Conservation (phyloP, 1,140 invertebrate species). For the Hyphantria cunea region DNA sequence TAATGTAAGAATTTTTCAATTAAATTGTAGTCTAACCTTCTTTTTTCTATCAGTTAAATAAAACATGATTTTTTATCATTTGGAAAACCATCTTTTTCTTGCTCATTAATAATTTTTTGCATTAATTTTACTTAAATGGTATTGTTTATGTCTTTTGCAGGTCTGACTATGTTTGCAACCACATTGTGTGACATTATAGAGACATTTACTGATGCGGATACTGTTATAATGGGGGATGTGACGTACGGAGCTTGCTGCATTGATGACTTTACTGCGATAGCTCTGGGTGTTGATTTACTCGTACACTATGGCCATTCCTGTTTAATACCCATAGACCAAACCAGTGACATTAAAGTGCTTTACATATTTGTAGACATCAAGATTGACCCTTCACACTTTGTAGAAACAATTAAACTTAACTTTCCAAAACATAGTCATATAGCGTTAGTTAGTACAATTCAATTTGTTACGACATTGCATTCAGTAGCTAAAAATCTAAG, state of each 20-base stretch:
- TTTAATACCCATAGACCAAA: slow-evolving; percentile 97
- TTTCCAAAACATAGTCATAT: slow-evolving; percentile 86
- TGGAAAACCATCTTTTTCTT: too few species aligned
- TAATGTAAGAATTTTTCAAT: slow-evolving; percentile 6
- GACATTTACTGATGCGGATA: slow-evolving; percentile 95
- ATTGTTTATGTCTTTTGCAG: slow-evolving; percentile 43
- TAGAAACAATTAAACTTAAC: slow-evolving; percentile 94
- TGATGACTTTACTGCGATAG: slow-evolving; percentile 97
- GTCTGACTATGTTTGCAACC: slow-evolving; percentile 93
- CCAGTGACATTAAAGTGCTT: slow-evolving; percentile 93
- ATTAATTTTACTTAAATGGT: too few species aligned
- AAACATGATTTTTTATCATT: too few species aligned
- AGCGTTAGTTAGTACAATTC: slow-evolving; percentile 97
- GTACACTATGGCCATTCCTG: slow-evolving; percentile 99
- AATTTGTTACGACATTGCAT: slow-evolving; percentile 97
- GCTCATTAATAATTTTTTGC: too few species aligned
- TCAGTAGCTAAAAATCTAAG: slow-evolving; percentile 87
- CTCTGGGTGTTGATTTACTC: slow-evolving; percentile 94
- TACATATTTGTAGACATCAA: slow-evolving; percentile 98
- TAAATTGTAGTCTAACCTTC: too few species aligned
- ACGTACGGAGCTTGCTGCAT: slow-evolving; percentile 99
- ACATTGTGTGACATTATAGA: slow-evolving; percentile 97
- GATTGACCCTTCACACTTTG: slow-evolving; percentile 95
- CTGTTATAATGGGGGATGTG: slow-evolving; percentile 99
- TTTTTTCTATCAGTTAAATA: too few species aligned